Conservation (phyloP, 2,797 vertebrate genomes). For the Otolemur crassicaudatus region DNA sequence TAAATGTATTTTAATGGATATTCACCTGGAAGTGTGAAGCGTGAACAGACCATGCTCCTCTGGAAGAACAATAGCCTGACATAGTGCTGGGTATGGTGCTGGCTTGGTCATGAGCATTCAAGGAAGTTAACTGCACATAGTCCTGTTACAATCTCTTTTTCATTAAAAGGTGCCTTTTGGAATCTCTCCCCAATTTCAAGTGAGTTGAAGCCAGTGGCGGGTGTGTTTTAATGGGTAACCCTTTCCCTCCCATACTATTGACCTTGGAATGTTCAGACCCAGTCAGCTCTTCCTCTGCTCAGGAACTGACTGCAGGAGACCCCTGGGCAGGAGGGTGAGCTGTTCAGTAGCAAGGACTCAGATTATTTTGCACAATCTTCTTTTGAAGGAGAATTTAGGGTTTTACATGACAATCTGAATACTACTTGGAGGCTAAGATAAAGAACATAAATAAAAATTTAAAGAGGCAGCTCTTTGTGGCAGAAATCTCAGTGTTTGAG, state of each 20-base stretch:
- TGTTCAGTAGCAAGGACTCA: background rate
- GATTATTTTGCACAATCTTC: background rate
- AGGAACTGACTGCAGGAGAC: background rate
- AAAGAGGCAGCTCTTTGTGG: background rate
- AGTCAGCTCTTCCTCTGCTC: background rate
- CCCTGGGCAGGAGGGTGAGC: background rate
- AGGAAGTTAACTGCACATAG: background rate
- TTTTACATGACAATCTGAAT: background rate
- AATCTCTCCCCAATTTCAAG: background rate
- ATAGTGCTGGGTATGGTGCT: background rate
- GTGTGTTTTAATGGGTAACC: background rate
- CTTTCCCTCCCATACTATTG: background rate
- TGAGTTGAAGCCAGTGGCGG: background rate
- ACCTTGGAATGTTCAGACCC: background rate
- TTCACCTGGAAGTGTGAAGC: background rate
- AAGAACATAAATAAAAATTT: background rate
- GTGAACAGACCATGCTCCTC: background rate
- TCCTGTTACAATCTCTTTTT: background rate
- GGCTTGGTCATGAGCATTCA: background rate
- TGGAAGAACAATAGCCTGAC: background rate
- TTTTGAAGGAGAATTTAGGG: background rate
- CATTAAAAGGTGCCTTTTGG: background rate
- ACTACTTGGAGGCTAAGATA: conserved; percentile 11
- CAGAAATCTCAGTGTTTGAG: background rate
- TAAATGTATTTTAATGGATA: background rate